Base-by-base conservation (phyloP, 2,113 vertebrate genomes). In the Sebastes schlegelii region DNA sequence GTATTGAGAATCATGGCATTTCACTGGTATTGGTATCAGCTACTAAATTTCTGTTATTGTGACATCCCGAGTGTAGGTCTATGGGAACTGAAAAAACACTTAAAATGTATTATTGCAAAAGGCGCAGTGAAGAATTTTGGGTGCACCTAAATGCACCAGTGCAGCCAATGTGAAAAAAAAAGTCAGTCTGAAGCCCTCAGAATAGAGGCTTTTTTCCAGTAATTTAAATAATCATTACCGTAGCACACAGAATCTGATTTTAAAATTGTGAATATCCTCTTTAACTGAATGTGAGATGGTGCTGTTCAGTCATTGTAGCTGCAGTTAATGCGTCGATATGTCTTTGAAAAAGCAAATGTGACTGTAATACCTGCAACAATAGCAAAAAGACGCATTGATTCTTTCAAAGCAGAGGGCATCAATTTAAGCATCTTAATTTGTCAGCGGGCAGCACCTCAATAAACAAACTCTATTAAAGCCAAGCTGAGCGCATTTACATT, bases 401-500 rank as follows among this genome's bases (percentile, higher is more conserved):
- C 61, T n/a, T 66, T 46, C 52, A 80, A 83, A 84, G 80, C 66
- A 63, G 61, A 62, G 65, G 61, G 51, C 82, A 80, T 87, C 68
- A 79, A 60, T 80, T 82, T 60, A 72, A 73, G 48, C 63, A 16
- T 68, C 69, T 72, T 71, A 58, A 85, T 67, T 66, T 63, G 62
- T 80, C 74, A 55, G 79, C 8, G 49, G 19, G 66, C 58, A 23
- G 34, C 60, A 42, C 61, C 77, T 84, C 71, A 26, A 77, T 82
- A 88, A 88, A 86, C 76, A 83, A 77, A 80, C 74, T 82, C 79
- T 9, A 72, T 75, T 79, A 83, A 91, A 81, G 48, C 48, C 61
- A 55, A 88, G 63, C 70, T 13, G 77, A 74, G 88, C 45, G 42
- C 76, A 88, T 89, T 90, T 78, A 82, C 72, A 86, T 86, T 74